Conservation (phyloP, 2,113 vertebrate genomes). For the Malurus alboscapulatus region DNA sequence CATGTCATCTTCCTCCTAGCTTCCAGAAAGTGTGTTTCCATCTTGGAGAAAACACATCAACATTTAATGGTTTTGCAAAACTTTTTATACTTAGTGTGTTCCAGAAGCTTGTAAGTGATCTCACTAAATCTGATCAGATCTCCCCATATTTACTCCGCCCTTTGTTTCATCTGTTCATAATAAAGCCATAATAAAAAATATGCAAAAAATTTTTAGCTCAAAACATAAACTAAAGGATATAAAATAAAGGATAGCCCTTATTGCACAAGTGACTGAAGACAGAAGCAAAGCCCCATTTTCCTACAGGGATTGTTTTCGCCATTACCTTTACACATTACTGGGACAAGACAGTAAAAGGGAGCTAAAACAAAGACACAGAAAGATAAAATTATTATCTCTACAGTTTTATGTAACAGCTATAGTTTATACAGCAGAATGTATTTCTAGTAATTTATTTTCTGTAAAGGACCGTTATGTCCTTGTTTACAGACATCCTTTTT, state of each 20-base stretch:
- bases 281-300: neutral
- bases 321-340: neutral
- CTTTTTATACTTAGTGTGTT: neutral
- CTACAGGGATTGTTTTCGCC: neutral
- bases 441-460: neutral
- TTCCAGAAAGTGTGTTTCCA: neutral
- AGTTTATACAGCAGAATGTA: neutral
- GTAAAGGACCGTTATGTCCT: neutral
- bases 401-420: neutral
- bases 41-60: neutral
- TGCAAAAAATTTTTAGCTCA: neutral
- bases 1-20: neutral
- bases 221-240: neutral
- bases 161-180: slow-evolving; percentile 27
- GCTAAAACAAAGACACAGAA: neutral
- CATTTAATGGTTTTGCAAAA: neutral
- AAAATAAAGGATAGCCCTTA: neutral
- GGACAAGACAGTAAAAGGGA: neutral
- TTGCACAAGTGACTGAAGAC: neutral
- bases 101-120: neutral
- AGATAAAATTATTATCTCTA: neutral
- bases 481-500: slow-evolving; percentile 20
- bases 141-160: neutral
- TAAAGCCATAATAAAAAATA: slow-evolving; percentile 6
- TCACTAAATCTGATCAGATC: neutral